Base-by-base conservation (phyloP, 2,113 vertebrate species). In the Bubo bubo region DNA sequence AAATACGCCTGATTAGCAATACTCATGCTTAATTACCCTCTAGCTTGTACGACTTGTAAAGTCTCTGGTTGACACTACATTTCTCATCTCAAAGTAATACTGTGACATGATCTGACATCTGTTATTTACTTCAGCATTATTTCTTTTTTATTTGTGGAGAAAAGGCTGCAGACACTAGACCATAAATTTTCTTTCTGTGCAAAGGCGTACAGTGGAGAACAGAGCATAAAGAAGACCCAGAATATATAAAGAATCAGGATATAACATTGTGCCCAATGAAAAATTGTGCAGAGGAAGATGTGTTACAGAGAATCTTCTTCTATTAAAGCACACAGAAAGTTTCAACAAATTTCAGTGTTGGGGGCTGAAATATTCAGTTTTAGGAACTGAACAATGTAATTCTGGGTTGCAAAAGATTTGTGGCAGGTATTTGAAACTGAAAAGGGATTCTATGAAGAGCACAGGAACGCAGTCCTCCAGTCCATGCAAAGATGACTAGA, bases 61-160 rank as follows among this genome's bases (percentile, higher is more conserved):
- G 83, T 79, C 39, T 55, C 45, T 68, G 58, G 32, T 91, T 94
- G 86, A 77, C 86, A 43, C 47, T 52, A 35, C 9, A 9, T 68
- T 64, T 67, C 88, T 90, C 73, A 73, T 60, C 60, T 52, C 50
- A 47, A 41, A 56, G 82, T 41, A 71, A 37, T 55, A 70, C 66
- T n/a, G 19, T 35, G 53, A 24, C 83, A 56, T 16, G 30, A 79
- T 66, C 88, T 95, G 79, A 67, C 70, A 88, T 58, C 64, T 66
- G 39, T 34, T 71, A 92, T 92, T 89, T 94, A 82, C 59, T 90
- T 68, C 90, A 87, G 41, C 67, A 24, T 89, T 91, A 62, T 77
- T 81, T 62, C 52, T 64, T 91, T 59, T 86, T 76, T 28, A 59
- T 73, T 88, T 39, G 56, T 53, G 73, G 49, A 74, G 62, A 87